phyloP scores from a whole-genome alignment of 1,140 invertebrate genomes.

The Zaprionus vittiger region DNA sequence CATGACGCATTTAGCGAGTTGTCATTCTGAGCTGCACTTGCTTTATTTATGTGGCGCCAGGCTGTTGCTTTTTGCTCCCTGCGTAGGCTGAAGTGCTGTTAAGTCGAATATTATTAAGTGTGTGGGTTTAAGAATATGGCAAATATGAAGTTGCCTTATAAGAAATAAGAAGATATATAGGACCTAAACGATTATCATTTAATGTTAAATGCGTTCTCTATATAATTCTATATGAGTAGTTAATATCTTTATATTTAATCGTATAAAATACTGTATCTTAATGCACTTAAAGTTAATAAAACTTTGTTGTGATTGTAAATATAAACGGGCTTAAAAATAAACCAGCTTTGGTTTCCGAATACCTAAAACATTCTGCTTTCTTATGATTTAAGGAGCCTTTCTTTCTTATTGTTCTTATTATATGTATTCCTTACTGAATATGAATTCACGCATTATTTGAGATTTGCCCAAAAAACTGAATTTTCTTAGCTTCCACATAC shows the following conservation, averaged over 20 bases:
- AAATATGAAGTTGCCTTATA: too few relatives aligned
- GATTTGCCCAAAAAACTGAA: too few relatives aligned
- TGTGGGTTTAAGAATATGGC: too few relatives aligned
- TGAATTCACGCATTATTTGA: background rate
- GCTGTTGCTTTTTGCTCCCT: constrained; percentile 47
- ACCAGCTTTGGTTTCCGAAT: too few relatives aligned
- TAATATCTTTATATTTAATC: background rate
- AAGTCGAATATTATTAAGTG: constrained; percentile 2
- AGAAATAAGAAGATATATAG: too few relatives aligned
- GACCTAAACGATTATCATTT: background rate
- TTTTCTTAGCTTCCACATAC: too few relatives aligned
- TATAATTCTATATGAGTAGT: background rate
- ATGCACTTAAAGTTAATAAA: too few relatives aligned
- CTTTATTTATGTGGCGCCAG: constrained; percentile 78
- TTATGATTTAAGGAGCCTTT: too few relatives aligned
- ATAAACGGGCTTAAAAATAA: background rate
- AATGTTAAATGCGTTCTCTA: background rate
- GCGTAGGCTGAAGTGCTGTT: background rate
- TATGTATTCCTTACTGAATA: background rate
- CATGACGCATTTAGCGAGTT: constrained; percentile 69
- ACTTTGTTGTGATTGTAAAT: too few relatives aligned
- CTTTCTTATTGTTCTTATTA: background rate
- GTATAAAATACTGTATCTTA: background rate
- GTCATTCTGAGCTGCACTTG: constrained; percentile 69
- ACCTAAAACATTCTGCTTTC: too few relatives aligned